phyloP scores from a whole-genome alignment of 2,113 vertebrate species.

The Callionymus lyra region DNA sequence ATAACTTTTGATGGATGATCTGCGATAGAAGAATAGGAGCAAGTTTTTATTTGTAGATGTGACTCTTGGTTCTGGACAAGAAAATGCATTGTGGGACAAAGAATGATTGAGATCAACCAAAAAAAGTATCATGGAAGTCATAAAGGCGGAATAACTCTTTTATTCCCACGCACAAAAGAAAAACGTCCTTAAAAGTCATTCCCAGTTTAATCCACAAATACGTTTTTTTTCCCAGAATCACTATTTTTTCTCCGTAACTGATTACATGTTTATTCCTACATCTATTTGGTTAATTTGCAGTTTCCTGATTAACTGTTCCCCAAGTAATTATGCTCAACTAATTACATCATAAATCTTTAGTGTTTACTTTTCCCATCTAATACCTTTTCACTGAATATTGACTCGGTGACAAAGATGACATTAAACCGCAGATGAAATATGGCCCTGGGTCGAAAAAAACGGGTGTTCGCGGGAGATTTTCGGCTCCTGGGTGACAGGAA shows the following conservation, averaged over 20 bases:
- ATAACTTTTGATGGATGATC: no score
- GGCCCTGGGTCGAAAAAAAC: slow-evolving; percentile 2
- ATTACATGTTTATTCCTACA: slow-evolving; percentile 32
- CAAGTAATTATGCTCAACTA: slow-evolving; percentile 42
- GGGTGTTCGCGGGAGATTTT: slow-evolving; percentile 9
- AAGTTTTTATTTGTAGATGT: no score
- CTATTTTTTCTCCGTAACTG: slow-evolving; percentile 30
- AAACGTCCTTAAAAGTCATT: no score
- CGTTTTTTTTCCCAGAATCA: slow-evolving; percentile 8
- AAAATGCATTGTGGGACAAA: no score
- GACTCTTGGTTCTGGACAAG: no score
- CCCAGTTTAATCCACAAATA: no score
- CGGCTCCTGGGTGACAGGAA: slow-evolving; percentile 1
- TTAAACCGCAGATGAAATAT: slow-evolving; percentile 26
- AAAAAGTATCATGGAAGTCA: no score
- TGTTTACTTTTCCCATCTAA: slow-evolving; percentile 11
- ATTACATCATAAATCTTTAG: slow-evolving; percentile 49
- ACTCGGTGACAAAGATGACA: slow-evolving; percentile 26
- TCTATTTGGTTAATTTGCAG: slow-evolving; percentile 36
- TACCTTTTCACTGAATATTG: slow-evolving; percentile 10
- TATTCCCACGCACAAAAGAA: no score
- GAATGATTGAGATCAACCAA: no score
- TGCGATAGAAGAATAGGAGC: no score
- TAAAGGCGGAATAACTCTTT: no score
- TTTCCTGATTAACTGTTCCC: slow-evolving; percentile 51